Conservation (phyloP, 2,797 vertebrate genomes). For the Eutrigla gurnardus region DNA sequence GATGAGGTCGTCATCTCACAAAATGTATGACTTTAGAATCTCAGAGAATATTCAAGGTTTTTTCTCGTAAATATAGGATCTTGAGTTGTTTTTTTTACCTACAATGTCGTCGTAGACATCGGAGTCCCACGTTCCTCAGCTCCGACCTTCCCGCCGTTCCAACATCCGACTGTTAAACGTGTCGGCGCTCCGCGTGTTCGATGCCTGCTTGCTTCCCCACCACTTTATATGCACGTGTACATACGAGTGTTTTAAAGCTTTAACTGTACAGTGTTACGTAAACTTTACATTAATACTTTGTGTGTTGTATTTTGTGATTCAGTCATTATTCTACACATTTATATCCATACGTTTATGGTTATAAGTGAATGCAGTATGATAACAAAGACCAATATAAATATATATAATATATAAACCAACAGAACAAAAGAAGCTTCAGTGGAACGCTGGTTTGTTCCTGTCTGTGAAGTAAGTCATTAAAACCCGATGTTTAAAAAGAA, state of each 20-base stretch:
- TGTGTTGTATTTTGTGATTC: slow-evolving; percentile 51
- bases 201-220: slow-evolving; percentile 66
- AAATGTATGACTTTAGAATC: too few relatives aligned
- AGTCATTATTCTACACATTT: neutral
- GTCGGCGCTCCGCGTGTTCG: slow-evolving; percentile 54
- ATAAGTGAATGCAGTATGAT: neutral
- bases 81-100: too few relatives aligned
- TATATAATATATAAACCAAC: neutral
- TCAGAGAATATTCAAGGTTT: too few relatives aligned
- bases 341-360: neutral
- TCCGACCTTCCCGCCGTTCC: slow-evolving; percentile 22
- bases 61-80: too few relatives aligned
- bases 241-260: slow-evolving; percentile 65
- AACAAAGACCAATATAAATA: neutral
- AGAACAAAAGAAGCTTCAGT: neutral
- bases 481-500: too few relatives aligned
- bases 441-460: too few relatives aligned
- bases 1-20: too few relatives aligned
- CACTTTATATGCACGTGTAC: slow-evolving; percentile 74
- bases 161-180: slow-evolving; percentile 71
- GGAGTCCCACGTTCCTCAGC: too few relatives aligned
- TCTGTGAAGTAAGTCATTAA: too few relatives aligned
- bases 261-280: slow-evolving; percentile 69
- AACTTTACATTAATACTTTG: slow-evolving; percentile 54
- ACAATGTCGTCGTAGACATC: too few relatives aligned